Evolutionary conservation across 2,113 vertebrate species (phyloP), one percentile per base, ranked within the genome.

Genomic region (Epinephelus fuscoguttatus): DNA sequence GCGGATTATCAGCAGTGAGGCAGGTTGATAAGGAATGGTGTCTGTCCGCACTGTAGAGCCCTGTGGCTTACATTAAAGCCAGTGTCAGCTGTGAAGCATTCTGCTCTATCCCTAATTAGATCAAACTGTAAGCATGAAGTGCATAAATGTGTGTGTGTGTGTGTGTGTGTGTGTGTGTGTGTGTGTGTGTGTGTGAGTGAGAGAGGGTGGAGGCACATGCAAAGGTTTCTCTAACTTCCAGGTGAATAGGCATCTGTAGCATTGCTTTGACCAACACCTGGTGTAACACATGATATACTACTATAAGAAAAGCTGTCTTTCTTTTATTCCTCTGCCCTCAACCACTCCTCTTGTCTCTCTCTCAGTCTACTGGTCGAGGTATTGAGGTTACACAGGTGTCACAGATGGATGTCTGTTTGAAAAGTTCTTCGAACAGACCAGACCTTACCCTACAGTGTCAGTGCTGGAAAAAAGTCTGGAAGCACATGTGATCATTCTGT

Each of bases 71-170:
- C 53, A 52, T 3, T 55, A n/a, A 78, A 60, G 84, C 71, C 25
- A 6, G 66, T 30, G 79, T 86, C 88, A 84, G 80, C 75, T 87
- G 84, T 64, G 64, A 55, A 82, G 52, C 81, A 74, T 78, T 72
- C 82, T 72, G 84, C 75, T 74, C 49, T 55, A 15, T 64, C 55
- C 57, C 74, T 78, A 86, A 90, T 90, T 80, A 89, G 74, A 84
- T 88, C 81, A 79, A 74, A 81, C 57, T 81, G 42, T 53, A 77
- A 49, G 53, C 67, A 27, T 70, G 68, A 60, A 55, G 68, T 78
- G 76, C 18, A 45, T 76, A 23, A 57, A 33, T 64, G 52, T 59
- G 61, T 30, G 70, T 63, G 47, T 57, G 81, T 64, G 52, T 84
- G 55, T 50, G 25, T 49, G 23, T 33, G 60, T 47, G 18, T 30